phyloP scores from a whole-genome alignment of 2,888 invertebrate genomes.

The Pachymerium ferrugineum region DNA sequence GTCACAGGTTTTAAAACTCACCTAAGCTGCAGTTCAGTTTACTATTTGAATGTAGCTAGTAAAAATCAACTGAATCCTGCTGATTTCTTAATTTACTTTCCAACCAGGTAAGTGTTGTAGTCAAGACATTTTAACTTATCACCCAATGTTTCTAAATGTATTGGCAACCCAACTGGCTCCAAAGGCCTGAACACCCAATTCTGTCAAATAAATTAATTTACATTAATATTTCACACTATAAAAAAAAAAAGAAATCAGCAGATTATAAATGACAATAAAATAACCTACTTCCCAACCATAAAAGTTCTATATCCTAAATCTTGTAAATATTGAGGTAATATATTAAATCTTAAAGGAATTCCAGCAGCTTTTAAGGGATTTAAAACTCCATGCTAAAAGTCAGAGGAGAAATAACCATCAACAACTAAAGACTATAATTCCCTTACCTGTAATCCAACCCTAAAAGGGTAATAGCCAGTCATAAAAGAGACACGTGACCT shows the following conservation, averaged over 20 bases:
- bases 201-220: neutral
- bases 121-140: slow-evolving; percentile 31
- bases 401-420: neutral
- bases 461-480: slow-evolving; percentile 33
- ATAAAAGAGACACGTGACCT: slow-evolving; percentile 30
- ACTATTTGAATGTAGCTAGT: no score
- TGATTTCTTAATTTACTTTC: slow-evolving; percentile 30
- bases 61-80: no score
- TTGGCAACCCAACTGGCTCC: slow-evolving; percentile 32
- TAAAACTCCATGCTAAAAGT: slow-evolving; percentile 43
- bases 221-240: neutral
- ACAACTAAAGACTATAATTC: neutral
- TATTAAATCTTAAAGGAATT: slow-evolving; percentile 42
- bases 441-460: slow-evolving; percentile 31
- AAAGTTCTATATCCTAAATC: slow-evolving; percentile 44
- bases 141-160: slow-evolving; percentile 29
- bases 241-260: neutral
- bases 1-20: no score
- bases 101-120: slow-evolving; percentile 33
- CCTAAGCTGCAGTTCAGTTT: no score
- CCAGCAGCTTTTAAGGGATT: slow-evolving; percentile 44
- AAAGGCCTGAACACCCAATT: neutral
- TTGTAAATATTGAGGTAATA: slow-evolving; percentile 44
- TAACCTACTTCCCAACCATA: slow-evolving; percentile 41
- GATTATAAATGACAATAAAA: neutral